Percentiles rank a stretch among this genome's conserved stretches.
Conservation (phyloP, 2,888 invertebrate species). For the Mesoligia furuncula region DNA sequence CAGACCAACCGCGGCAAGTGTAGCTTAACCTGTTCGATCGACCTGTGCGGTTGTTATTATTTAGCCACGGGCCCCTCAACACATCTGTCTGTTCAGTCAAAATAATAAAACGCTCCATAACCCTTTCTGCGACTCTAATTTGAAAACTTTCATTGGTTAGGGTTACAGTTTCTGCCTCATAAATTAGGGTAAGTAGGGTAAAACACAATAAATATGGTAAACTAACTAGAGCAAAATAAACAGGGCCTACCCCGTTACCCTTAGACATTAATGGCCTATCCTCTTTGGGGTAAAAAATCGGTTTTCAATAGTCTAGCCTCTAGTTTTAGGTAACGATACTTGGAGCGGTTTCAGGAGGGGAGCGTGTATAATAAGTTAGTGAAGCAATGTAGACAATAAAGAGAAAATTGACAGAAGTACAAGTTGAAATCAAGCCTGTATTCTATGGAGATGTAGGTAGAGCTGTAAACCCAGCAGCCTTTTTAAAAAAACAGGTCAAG, state of each 20-base stretch:
- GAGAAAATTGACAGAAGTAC: neutral
- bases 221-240: conserved; percentile 32
- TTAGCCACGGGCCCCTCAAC: no score
- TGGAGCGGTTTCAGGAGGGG: conserved; percentile 32
- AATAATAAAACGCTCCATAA: neutral
- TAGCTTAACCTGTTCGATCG: no score
- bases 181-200: conserved; percentile 14
- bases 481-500: no score
- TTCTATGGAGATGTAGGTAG: no score
- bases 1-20: no score
- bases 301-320: conserved; percentile 41
- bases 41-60: no score
- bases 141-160: neutral
- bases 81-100: neutral
- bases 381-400: conserved; percentile 30
- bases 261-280: conserved; percentile 21
- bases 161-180: neutral
- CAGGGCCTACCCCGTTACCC: conserved; percentile 6
- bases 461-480: no score
- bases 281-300: conserved; percentile 37
- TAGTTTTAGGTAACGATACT: conserved; percentile 37
- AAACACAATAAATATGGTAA: conserved; percentile 37
- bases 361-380: conserved; percentile 30
- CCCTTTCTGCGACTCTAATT: conserved; percentile 4
- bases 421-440: no score